Evolutionary conservation across 2,113 vertebrate species (phyloP), one percentile per base, ranked within the genome.

Genomic region (Rhea pennata): DNA sequence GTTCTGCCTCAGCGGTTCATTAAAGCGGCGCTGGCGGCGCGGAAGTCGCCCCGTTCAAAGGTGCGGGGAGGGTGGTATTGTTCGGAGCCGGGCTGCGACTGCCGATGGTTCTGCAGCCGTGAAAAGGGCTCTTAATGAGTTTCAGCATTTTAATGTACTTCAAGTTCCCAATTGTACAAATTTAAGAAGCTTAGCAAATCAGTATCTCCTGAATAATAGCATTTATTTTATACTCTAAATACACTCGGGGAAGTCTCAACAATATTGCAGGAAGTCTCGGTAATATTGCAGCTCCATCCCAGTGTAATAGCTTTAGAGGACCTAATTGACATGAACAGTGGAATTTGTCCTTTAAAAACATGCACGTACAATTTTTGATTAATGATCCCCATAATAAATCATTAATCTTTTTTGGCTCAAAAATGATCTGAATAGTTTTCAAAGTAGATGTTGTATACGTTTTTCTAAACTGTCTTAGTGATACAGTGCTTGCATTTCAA

Each of bases 111-210:
- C 92, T 92, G 95, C 96, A 92, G 96, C 95, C 96, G 88, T 93
- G 93, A 95, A 96, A 96, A 97, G 96, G 94, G 48, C 87, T 94
- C 85, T 96, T 98, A 98, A 98, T 98, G 98, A 98, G 97, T 97
- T 97, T 97, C 95, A 97, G 94, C 96, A 97, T 98, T 98, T 98
- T 98, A 98, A 98, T 97, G 95, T 97, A 97, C 96, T 92, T 89
- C 96, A 97, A 87, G 94, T 98, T 98, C 97, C 97, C 98, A 98
- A 97, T 91, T 98, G 97, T 97, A 98, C 94, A 97, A 97, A 96
- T 98, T 96, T 98, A 98, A 98, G 97, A 96, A 97, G 97, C 98
- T 98, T 98, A 98, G 97, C 94, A 97, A 97, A 97, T 98, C 78
- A 61, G 97, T 96, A 94, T 98, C 97, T 98, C 95, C 95, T 97